phyloP scores from a whole-genome alignment of 2,797 vertebrate genomes.

The Coregonus sp. region DNA sequence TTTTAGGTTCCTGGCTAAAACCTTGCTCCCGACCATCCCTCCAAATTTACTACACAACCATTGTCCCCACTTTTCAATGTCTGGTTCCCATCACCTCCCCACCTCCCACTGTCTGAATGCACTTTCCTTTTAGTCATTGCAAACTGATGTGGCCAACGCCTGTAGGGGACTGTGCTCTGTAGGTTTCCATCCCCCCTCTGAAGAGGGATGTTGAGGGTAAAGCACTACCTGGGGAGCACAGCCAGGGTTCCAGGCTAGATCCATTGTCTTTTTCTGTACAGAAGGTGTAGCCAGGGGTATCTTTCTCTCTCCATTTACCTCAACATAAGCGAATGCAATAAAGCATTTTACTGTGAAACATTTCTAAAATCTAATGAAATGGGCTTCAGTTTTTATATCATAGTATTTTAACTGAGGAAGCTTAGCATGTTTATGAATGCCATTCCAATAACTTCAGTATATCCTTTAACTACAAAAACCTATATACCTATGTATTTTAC shows the following conservation, averaged over 20 bases:
- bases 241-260: conserved; percentile 39
- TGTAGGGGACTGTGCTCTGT: not conserved
- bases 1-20: not conserved
- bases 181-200: not conserved
- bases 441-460: no score
- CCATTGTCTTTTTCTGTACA: conserved; percentile 17
- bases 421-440: no score
- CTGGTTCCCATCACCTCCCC: not conserved
- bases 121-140: not conserved
- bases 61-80: not conserved
- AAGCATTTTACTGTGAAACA: no score
- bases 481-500: no score
- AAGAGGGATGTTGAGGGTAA: conserved; percentile 12
- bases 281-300: conserved; percentile 10
- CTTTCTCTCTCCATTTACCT: not conserved
- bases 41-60: no score
- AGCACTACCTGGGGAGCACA: conserved; percentile 34
- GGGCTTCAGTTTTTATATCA: no score
- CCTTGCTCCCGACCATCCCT: not conserved
- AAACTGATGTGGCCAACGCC: not conserved
- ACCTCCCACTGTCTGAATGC: not conserved
- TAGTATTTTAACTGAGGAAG: no score
- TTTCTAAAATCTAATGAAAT: no score
- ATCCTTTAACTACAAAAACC: no score
- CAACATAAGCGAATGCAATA: not conserved